Base-by-base conservation (phyloP, 2,113 vertebrate genomes). In the Eclectus roratus region DNA sequence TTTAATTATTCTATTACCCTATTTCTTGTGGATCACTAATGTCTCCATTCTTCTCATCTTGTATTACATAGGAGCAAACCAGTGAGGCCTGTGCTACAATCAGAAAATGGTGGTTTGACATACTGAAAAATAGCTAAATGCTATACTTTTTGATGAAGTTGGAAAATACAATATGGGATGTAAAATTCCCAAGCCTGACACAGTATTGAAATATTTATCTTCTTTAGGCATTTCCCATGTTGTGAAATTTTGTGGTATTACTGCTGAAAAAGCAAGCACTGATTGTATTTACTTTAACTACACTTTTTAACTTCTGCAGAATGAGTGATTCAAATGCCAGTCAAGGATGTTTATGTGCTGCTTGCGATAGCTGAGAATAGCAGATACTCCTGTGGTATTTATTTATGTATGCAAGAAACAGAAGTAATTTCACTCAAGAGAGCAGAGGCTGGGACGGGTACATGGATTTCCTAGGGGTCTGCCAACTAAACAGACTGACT, bases 371-470 rank as follows among this genome's bases (percentile, higher is more conserved):
- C 1, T 60, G 23, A 66, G 47, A 52, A 37, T 7, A 81, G 16
- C n/a, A 71, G 50, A 63, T 78, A 66, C 2, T 52, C 18, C 16
- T 73, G 7, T 56, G 4, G 12, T 46, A 41, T 53, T 69, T 35
- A 71, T 44, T 84, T 18, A 37, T 29, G 10, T 37, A 23, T 35
- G 23, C 47, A 55, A 80, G 61, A 77, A 69, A 31, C 16, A 66
- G 46, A 79, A 72, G 15, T 50, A 37, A 33, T 7, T 5, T 49
- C 23, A 49, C 84, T 69, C 55, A 60, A 53, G 27, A 19, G 28
- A 88, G 10, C 10, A 70, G 37, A 44, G 17, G 3, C 10, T 49
- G 17, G 47, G 47, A 58, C 0, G 0, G 5, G 23, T 43, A 15
- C 7, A 17, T 25, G 15, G 16, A 41, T 89, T 86, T 81, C 50